Conservation (phyloP, 2,888 invertebrate genomes). For the Tupiocoris notatus region DNA sequence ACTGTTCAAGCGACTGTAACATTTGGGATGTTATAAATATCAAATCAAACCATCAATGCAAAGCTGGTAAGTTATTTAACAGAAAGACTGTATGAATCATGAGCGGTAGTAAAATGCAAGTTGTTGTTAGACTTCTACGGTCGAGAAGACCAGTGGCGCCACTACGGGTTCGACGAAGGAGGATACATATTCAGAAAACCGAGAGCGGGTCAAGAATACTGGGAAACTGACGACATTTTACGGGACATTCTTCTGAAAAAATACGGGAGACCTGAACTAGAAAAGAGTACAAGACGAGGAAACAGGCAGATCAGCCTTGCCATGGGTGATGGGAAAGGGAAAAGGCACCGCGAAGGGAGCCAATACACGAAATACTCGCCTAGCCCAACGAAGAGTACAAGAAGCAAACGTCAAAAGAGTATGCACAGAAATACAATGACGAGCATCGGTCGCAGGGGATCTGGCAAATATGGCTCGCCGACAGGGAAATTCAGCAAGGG, state of each 20-base stretch:
- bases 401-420: too few species aligned
- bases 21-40: slow-evolving; percentile 22
- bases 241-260: not conserved
- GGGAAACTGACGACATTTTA: slow-evolving; percentile 11
- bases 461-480: too few species aligned
- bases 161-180: slow-evolving; percentile 22
- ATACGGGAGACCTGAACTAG: not conserved
- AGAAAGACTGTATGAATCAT: slow-evolving; percentile 6
- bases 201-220: slow-evolving; percentile 12
- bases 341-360: not conserved
- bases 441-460: too few species aligned
- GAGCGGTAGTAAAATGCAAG: too few species aligned
- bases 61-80: slow-evolving; percentile 19
- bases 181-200: slow-evolving; percentile 5
- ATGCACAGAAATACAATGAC: too few species aligned
- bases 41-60: slow-evolving; percentile 35
- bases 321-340: not conserved
- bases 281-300: too few species aligned
- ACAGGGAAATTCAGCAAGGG: too few species aligned
- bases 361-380: too few species aligned
- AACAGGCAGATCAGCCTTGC: too few species aligned
- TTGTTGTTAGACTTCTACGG: slow-evolving; percentile 29
- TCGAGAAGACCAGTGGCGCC: slow-evolving; percentile 3
- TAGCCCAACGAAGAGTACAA: too few species aligned
- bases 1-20: slow-evolving; percentile 41